These are phyloP conservation scores for Pelecanoides urinatrix DNA, from an alignment of 2,113 vertebrate species.

Conservation along the genomic window DNA sequence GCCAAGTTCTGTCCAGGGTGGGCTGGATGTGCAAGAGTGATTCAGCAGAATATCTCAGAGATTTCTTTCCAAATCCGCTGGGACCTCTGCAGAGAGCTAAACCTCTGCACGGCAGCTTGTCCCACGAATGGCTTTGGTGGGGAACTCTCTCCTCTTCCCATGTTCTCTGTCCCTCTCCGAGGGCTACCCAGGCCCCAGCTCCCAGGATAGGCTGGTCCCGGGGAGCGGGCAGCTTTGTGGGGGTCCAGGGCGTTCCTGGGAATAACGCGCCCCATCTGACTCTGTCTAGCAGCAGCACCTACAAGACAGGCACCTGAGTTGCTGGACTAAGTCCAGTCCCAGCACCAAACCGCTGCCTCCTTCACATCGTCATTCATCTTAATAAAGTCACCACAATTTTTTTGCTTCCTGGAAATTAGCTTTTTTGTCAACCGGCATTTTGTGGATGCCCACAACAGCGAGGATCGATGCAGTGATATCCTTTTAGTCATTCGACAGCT, in stretches of 20 bases:
- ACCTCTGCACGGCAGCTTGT: neutral
- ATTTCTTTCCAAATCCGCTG: neutral
- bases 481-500: neutral
- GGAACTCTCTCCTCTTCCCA: neutral
- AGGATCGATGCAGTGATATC: neutral
- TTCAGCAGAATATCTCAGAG: neutral
- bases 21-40: neutral
- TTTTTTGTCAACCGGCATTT: neutral
- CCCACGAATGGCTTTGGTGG: neutral
- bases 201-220: neutral
- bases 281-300: neutral
- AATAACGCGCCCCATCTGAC: accelerated
- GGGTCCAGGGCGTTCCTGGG: accelerated
- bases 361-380: accelerated
- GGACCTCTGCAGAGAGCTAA: neutral
- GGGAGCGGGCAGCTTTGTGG: neutral
- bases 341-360: neutral
- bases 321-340: neutral
- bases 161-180: accelerated
- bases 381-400: neutral
- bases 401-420: neutral
- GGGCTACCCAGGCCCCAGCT: neutral
- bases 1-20: too few species aligned
- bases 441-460: neutral
- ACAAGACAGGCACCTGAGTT: neutral